Percentiles rank a stretch among this genome's conserved stretches.
These are phyloP conservation scores for Dendrocincla tyrannina DNA, from an alignment of 2,797 vertebrate species.

Conservation along the genomic window DNA sequence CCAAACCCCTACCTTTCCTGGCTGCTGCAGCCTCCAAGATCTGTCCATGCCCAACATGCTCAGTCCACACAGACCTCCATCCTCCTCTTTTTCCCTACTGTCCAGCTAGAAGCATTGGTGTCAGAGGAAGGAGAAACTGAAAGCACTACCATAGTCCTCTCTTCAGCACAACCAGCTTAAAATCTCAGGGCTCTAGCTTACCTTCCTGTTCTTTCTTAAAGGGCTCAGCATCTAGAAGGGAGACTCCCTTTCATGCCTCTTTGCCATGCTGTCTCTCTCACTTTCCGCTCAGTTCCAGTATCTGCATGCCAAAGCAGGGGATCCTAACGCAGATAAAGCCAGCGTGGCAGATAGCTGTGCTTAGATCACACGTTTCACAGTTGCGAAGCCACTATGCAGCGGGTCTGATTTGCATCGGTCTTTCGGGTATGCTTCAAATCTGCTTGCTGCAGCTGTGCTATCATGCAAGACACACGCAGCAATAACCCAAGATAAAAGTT, in stretches of 20 bases:
- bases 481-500: neutral
- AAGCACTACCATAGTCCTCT: neutral
- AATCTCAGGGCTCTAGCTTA: neutral
- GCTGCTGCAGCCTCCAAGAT: neutral
- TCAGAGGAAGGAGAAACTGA: neutral
- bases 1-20: neutral
- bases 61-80: neutral
- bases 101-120: neutral
- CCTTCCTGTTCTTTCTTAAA: slow-evolving; percentile 29
- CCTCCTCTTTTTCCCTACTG: neutral
- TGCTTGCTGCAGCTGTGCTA: neutral
- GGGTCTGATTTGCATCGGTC: neutral
- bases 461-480: neutral
- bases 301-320: neutral
- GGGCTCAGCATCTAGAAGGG: neutral
- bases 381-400: neutral
- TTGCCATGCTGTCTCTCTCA: neutral
- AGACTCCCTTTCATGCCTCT: neutral
- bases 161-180: neutral
- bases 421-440: neutral
- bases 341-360: neutral
- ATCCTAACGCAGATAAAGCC: slow-evolving; percentile 24
- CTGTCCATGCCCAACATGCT: neutral
- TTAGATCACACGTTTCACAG: slow-evolving; percentile 35
- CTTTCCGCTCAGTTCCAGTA: neutral